A percentile compares a stretch with the other conserved stretches of the same genome.
Evolutionary conservation across 1,140 invertebrate genomes (phyloP).

Genomic region (Zelostemma sp.): DNA sequence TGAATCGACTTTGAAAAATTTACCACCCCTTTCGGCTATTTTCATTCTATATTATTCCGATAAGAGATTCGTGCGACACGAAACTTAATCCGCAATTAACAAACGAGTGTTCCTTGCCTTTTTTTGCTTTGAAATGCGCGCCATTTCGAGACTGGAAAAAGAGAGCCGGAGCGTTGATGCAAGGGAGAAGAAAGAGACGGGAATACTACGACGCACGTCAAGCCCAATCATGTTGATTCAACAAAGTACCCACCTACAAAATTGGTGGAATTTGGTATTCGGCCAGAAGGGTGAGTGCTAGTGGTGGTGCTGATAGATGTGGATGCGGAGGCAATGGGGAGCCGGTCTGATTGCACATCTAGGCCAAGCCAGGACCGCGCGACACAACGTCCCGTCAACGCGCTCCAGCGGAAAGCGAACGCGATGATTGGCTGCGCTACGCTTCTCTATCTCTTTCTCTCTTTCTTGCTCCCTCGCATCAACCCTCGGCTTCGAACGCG

Average conservation of each 20-base stretch:
- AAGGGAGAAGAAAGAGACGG: constrained; percentile 20
- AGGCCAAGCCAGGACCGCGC: constrained; percentile 67
- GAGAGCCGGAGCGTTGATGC: too few species aligned
- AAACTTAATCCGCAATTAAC: too few species aligned
- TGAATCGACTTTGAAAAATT: constrained; percentile 28
- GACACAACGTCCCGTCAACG: constrained; percentile 58
- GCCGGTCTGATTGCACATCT: constrained; percentile 70
- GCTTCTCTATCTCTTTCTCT: constrained; percentile 38
- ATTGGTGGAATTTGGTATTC: constrained; percentile 71
- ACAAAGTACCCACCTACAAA: constrained; percentile 71
- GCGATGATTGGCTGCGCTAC: constrained; percentile 64
- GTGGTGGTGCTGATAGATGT: constrained; percentile 40
- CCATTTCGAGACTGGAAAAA: too few species aligned
- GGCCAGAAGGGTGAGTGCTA: constrained; percentile 60
- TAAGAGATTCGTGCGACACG: constrained; percentile 41
- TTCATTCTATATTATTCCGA: constrained; percentile 26
- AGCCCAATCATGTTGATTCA: constrained; percentile 72
- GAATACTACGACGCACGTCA: constrained; percentile 49
- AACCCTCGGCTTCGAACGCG: constrained; percentile 12
- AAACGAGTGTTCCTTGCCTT: too few species aligned
- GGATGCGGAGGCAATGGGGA: constrained; percentile 49
- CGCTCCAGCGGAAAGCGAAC: constrained; percentile 65
- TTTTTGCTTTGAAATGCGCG: too few species aligned
- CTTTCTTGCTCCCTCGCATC: constrained; percentile 20
- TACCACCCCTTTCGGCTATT: constrained; percentile 3